phyloP scores from a whole-genome alignment of 2,113 vertebrate species.

The Uropsilus gracilis region DNA sequence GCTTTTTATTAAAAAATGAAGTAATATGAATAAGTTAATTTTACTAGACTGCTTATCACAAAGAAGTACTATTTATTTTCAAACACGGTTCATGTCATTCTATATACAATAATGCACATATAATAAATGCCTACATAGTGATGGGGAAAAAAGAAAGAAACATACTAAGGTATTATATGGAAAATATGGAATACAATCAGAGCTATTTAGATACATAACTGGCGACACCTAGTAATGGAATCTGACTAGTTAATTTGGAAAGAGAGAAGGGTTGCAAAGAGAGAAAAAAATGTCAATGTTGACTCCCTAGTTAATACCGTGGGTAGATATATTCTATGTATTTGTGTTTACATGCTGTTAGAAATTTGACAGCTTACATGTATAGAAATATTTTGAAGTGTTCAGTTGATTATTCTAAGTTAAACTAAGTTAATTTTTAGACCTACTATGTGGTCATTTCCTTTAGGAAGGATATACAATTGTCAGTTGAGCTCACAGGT shows the following conservation, averaged over 20 bases:
- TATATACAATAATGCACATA: background rate
- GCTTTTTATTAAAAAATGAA: too few relatives aligned
- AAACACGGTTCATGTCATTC: background rate
- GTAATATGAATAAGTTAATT: constrained; percentile 1
- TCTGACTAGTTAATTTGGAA: background rate
- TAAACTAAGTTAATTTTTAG: background rate
- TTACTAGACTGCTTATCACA: background rate
- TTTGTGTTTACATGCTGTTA: background rate
- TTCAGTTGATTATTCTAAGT: too few relatives aligned
- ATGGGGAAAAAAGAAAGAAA: too few relatives aligned
- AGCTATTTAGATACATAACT: background rate
- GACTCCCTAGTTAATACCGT: background rate
- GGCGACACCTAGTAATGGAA: background rate
- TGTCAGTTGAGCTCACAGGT: background rate
- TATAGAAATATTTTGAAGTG: background rate
- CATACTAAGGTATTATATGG: background rate
- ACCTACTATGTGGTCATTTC: background rate
- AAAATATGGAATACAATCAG: background rate
- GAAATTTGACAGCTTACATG: background rate
- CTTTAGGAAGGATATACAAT: background rate
- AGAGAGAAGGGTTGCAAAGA: background rate
- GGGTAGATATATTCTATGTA: background rate
- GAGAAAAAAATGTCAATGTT: background rate
- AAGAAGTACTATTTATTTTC: background rate
- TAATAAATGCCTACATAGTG: background rate